These are phyloP conservation scores for Geotrupes spiniger DNA, from an alignment of 2,888 invertebrate genomes.

Conservation along the genomic window DNA sequence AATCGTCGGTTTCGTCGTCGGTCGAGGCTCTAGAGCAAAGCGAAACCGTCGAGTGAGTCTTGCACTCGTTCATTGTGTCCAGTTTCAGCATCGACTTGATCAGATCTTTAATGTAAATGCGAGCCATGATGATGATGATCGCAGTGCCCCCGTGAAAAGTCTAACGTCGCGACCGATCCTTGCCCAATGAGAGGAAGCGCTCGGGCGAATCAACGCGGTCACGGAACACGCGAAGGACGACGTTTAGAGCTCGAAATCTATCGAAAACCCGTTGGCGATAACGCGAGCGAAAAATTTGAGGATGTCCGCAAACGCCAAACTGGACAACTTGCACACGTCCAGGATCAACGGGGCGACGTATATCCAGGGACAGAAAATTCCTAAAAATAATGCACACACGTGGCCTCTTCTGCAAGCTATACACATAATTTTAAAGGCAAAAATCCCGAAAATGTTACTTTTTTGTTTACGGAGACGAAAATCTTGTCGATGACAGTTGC, in stretches of 20 bases:
- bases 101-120: slow-evolving; percentile 40
- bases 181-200: too few relatives aligned
- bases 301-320: too few relatives aligned
- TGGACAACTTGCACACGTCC: too few relatives aligned
- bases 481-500: slow-evolving; percentile 17
- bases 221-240: too few relatives aligned
- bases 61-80: slow-evolving; percentile 20
- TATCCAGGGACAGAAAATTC: too few relatives aligned
- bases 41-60: slow-evolving; percentile 20
- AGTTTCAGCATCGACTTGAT: slow-evolving; percentile 36
- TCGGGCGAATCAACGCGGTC: too few relatives aligned
- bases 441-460: slow-evolving; percentile 16
- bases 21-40: slow-evolving; percentile 20
- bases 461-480: slow-evolving; percentile 15
- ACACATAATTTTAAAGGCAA: slow-evolving; percentile 22
- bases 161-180: too few relatives aligned
- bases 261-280: too few relatives aligned
- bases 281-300: too few relatives aligned
- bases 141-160: not conserved
- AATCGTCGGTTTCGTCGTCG: slow-evolving; percentile 22
- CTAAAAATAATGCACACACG: too few relatives aligned
- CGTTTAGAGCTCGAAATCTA: too few relatives aligned
- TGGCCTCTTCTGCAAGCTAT: slow-evolving; percentile 16
- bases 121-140: slow-evolving; percentile 32
- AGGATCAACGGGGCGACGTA: too few relatives aligned